Conservation (phyloP, 2,113 vertebrate species). For the Pomatostomus ruficeps region DNA sequence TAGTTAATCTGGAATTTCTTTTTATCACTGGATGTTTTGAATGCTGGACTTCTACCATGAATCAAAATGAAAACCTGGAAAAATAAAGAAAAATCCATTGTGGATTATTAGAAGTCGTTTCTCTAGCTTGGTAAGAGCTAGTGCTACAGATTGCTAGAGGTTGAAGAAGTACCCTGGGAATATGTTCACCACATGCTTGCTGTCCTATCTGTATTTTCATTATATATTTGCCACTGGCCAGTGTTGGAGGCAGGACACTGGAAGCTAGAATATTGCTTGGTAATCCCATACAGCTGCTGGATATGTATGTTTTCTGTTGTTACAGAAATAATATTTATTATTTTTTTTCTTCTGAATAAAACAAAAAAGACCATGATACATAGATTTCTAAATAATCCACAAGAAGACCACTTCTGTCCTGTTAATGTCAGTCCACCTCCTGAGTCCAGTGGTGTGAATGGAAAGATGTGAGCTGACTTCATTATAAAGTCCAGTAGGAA, state of each 20-base stretch:
- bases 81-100: not conserved
- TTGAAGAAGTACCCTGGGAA: not conserved
- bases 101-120: not conserved
- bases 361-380: not conserved
- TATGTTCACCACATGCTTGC: not conserved
- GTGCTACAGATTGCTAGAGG: not conserved
- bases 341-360: not conserved
- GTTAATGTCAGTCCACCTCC: not conserved
- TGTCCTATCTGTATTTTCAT: not conserved
- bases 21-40: not conserved
- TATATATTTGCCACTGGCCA: not conserved
- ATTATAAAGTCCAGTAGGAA: not conserved
- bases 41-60: not conserved
- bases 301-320: not conserved
- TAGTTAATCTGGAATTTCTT: not conserved
- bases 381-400: not conserved
- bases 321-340: not conserved
- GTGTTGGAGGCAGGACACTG: not conserved
- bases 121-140: not conserved
- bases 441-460: not conserved
- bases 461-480: not conserved
- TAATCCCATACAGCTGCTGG: not conserved
- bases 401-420: not conserved
- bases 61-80: not conserved
- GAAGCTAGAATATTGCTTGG: not conserved